A percentile compares a stretch with the other conserved stretches of the same genome.
These are phyloP conservation scores for Zaprionus tsacasi DNA, from an alignment of 1,140 invertebrate species.

Conservation along the genomic window DNA sequence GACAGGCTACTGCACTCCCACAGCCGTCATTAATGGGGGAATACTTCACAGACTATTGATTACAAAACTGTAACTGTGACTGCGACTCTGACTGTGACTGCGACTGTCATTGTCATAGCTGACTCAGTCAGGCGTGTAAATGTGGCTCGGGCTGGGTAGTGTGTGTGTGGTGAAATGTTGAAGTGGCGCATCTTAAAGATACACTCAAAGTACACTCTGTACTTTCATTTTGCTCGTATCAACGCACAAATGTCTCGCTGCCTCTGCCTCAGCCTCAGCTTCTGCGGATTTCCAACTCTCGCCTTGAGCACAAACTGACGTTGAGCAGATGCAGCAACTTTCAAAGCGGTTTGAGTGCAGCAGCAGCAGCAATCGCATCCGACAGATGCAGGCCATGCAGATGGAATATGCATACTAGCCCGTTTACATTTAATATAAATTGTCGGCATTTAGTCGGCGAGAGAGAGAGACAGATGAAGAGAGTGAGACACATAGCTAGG, in stretches of 20 bases:
- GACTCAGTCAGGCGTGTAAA: conserved; percentile 52
- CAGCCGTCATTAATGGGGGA: conserved; percentile 24
- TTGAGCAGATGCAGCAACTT: conserved; percentile 61
- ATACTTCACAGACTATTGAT: conserved; percentile 52
- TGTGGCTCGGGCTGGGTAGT: conserved; percentile 52
- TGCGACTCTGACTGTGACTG: conserved; percentile 27
- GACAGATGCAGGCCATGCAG: conserved; percentile 49
- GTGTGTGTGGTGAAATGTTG: conserved; percentile 48
- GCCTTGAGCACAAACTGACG: conserved; percentile 31
- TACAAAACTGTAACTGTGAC: conserved; percentile 40
- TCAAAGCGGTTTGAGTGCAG: conserved; percentile 50
- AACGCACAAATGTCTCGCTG: conserved; percentile 37
- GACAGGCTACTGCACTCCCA: conserved; percentile 30
- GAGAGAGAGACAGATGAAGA: neutral
- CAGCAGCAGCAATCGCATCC: conserved; percentile 19
- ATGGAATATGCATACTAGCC: conserved; percentile 35
- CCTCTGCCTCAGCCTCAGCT: neutral
- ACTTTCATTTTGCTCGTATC: conserved; percentile 66
- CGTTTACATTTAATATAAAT: conserved; percentile 15
- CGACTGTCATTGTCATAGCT: conserved; percentile 15
- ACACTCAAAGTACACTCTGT: conserved; percentile 35
- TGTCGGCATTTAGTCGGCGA: neutral
- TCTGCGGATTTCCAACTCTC: conserved; percentile 55
- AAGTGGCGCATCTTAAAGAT: conserved; percentile 33
- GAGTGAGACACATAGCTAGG: neutral